Conservation (phyloP, 2,888 invertebrate genomes). For the Nomada goodeniana region DNA sequence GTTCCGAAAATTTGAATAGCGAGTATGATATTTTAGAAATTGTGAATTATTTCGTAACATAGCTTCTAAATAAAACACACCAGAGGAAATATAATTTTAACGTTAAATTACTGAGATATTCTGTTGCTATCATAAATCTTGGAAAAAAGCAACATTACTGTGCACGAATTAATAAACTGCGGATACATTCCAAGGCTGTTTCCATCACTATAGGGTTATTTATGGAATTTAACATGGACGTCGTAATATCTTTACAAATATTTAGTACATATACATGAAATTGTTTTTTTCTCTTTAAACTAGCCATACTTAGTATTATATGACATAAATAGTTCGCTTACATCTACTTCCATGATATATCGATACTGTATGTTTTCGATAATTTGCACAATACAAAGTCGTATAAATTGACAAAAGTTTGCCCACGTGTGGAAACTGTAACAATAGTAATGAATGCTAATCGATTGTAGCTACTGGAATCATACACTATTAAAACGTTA, state of each 20-base stretch:
- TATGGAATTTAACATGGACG: conserved; percentile 49
- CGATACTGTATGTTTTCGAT: conserved; percentile 32
- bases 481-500: conserved; percentile 61
- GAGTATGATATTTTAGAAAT: conserved; percentile 5
- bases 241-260: conserved; percentile 67
- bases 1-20: not conserved
- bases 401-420: conserved; percentile 39
- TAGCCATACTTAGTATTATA: conserved; percentile 60
- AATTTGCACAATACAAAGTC: conserved; percentile 39
- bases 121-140: conserved; percentile 21
- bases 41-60: not conserved
- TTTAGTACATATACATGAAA: conserved; percentile 66
- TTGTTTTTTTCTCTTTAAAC: conserved; percentile 49
- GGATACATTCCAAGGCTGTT: conserved; percentile 39
- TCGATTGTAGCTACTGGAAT: conserved; percentile 52
- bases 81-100: conserved; percentile 1
- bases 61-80: not conserved
- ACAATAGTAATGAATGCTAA: conserved; percentile 52
- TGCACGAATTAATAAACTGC: conserved; percentile 45
- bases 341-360: conserved; percentile 70
- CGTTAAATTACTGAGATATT: conserved; percentile 30
- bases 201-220: conserved; percentile 41
- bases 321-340: conserved; percentile 71
- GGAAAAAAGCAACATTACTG: conserved; percentile 46
- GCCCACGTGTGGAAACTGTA: conserved; percentile 36